Base-by-base conservation (phyloP, 2,113 vertebrate species). In the Nothobranchius kuhntae region DNA sequence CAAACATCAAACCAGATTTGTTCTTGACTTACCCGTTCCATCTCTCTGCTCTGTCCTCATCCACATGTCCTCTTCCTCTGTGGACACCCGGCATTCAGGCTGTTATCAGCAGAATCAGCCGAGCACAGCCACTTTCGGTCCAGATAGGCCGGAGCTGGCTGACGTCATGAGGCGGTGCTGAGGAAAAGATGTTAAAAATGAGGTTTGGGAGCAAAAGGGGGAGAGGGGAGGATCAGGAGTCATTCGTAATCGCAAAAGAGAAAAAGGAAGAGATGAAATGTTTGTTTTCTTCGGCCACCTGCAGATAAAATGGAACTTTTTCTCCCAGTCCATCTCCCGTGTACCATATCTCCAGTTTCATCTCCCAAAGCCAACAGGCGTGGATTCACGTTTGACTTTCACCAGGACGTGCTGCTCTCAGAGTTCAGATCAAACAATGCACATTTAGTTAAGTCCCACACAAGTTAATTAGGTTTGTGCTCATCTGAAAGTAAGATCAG, bases 101-200 rank as follows among this genome's bases (percentile, higher is more conserved):
- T 83, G 69, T 87, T 86, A 90, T 90, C 89, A 83, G 80, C 56
- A n/a, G 71, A 85, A 90, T 91, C 88, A 87, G 86, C 81, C 79
- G 71, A 90, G 87, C 83, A 80, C 82, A 87, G 83, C 78, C 83
- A 83, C 79, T 87, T 87, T 86, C 71, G 68, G 70, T 68, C 78
- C 9, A 81, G 86, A 85, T 78, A 81, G 81, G 73, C 83, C 78
- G 83, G 74, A 87, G 82, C 80, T 77, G 82, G 80, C 87, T 89
- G 87, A 87, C 83, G 50, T 60, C 57, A 81, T 71, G 83, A 87
- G 85, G 58, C 36, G 44, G 68, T 52, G 72, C 71, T 45, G 76
- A 80, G 73, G 69, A 17, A 75, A 53, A 71, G 73, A 85, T 75
- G 80, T 85, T 81, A 68, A 76, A 88, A 70, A 85, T 69, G 80